Conservation (phyloP, 2,888 invertebrate genomes). For the Sminthurides aquaticus region DNA sequence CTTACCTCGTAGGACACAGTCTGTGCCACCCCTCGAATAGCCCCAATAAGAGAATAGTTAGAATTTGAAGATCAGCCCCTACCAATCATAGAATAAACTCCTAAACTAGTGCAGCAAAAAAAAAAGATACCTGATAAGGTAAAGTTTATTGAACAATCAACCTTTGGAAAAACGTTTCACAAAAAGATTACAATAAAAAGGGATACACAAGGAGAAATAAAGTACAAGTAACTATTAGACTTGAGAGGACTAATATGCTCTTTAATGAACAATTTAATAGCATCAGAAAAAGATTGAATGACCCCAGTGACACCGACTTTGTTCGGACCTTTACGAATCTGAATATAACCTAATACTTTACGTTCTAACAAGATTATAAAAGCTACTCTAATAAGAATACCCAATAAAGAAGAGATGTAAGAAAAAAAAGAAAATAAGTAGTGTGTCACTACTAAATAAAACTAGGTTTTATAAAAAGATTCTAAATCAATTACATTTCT, state of each 20-base stretch:
- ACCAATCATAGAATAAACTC: slow-evolving; percentile 59
- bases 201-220: slow-evolving; percentile 55
- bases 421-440: slow-evolving; percentile 17
- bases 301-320: slow-evolving; percentile 59
- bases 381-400: slow-evolving; percentile 59
- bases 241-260: slow-evolving; percentile 54
- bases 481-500: slow-evolving; percentile 63
- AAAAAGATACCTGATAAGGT: slow-evolving; percentile 58
- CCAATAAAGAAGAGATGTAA: slow-evolving; percentile 51
- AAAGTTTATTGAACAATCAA: slow-evolving; percentile 53
- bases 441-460: slow-evolving; percentile 39
- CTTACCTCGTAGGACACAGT: slow-evolving; percentile 47
- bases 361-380: slow-evolving; percentile 68
- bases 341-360: slow-evolving; percentile 63
- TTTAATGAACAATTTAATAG: slow-evolving; percentile 62
- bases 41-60: slow-evolving; percentile 60
- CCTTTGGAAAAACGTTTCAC: slow-evolving; percentile 56
- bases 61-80: slow-evolving; percentile 65
- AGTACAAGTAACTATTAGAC: slow-evolving; percentile 58
- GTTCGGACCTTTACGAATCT: slow-evolving; percentile 67
- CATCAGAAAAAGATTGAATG: slow-evolving; percentile 65
- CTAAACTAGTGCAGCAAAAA: slow-evolving; percentile 58
- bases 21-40: slow-evolving; percentile 62
- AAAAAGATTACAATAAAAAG: slow-evolving; percentile 56
- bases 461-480: slow-evolving; percentile 50